Evolutionary conservation across 2,113 vertebrate genomes (phyloP).

Genomic region (Genyomyrus donnyi): DNA sequence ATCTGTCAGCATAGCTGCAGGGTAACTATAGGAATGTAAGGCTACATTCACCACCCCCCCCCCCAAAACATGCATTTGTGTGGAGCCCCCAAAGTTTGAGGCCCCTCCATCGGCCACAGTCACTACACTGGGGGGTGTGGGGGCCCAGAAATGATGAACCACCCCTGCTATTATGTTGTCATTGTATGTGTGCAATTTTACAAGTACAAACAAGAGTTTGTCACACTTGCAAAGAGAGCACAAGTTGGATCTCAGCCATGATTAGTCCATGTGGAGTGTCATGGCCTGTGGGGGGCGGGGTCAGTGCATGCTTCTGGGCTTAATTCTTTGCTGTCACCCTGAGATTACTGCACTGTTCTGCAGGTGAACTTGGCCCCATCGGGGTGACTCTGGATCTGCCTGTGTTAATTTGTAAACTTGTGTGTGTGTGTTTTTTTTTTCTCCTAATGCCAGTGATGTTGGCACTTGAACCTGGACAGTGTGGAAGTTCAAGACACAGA

Average conservation of each 20-base stretch:
- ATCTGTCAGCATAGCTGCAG: background rate
- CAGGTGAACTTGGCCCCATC: background rate
- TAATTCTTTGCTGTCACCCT: constrained; percentile 13
- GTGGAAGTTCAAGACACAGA: background rate
- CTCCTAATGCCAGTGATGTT: background rate
- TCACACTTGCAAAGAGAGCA: background rate
- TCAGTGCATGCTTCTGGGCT: background rate
- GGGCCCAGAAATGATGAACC: too few species aligned
- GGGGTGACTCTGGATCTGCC: background rate
- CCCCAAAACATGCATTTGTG: too few species aligned
- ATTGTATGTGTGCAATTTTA: background rate
- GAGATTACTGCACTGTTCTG: background rate
- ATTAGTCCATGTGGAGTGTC: background rate
- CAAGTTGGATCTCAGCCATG: background rate
- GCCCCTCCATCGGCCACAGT: background rate
- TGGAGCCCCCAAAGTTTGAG: too few species aligned
- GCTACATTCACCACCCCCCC: background rate
- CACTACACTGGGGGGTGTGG: background rate
- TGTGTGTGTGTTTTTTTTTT: background rate
- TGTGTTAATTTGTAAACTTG: background rate
- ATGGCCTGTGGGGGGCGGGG: background rate
- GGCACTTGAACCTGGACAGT: background rate
- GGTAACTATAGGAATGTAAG: background rate
- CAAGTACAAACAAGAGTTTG: background rate
- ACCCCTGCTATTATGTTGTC: background rate